A percentile compares a stretch with the other conserved stretches of the same genome.
phyloP scores from a whole-genome alignment of 2,113 vertebrate genomes.

The Pluvialis apricaria region DNA sequence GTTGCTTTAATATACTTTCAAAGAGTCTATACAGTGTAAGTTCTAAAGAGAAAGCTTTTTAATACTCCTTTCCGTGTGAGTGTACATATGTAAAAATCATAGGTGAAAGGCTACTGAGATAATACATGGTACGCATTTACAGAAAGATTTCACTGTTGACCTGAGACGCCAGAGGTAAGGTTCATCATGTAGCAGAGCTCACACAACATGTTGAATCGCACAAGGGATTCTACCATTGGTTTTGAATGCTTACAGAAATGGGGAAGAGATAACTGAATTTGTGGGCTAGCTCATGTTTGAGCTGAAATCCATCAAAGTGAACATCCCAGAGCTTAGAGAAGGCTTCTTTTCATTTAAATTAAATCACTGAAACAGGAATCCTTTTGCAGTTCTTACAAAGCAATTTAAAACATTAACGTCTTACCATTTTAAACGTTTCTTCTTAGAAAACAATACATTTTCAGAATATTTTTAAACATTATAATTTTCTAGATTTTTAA shows the following conservation, averaged over 20 bases:
- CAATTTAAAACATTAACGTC: neutral
- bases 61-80: neutral
- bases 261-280: neutral
- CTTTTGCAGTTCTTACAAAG: neutral
- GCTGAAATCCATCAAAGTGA: neutral
- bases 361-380: neutral
- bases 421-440: neutral
- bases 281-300: neutral
- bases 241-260: neutral
- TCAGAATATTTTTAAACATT: neutral
- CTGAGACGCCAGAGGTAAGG: neutral
- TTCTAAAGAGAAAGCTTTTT: slow-evolving; percentile 13
- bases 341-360: neutral
- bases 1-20: slow-evolving; percentile 32
- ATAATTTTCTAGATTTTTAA: neutral
- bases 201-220: neutral
- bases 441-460: neutral
- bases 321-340: neutral
- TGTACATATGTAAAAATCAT: neutral
- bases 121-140: neutral
- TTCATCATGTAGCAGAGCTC: neutral
- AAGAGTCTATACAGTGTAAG: neutral
- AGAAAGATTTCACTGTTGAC: neutral
- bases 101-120: neutral
- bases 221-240: neutral